These are phyloP conservation scores for Erpobdella octoculata DNA, from an alignment of 2,888 invertebrate species.

Conservation along the genomic window DNA sequence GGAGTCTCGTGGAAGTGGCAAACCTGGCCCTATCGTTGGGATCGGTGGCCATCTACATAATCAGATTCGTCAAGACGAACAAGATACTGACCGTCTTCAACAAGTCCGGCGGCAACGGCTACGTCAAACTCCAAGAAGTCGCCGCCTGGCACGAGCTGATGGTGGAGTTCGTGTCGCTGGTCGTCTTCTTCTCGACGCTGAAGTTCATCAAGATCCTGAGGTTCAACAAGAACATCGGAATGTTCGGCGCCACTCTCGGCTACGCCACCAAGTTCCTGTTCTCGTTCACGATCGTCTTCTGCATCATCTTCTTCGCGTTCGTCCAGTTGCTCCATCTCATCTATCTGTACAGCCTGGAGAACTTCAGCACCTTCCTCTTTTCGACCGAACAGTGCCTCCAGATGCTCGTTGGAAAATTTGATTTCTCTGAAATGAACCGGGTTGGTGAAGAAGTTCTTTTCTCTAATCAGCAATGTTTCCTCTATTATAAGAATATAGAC, in stretches of 20 bases:
- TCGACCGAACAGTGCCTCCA: conserved; percentile 46
- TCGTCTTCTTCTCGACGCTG: conserved; percentile 54
- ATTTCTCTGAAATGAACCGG: conserved; percentile 49
- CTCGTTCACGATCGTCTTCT: conserved; percentile 49
- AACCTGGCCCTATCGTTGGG: conserved; percentile 47
- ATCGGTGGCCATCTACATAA: conserved; percentile 48
- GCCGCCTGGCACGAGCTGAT: conserved; percentile 54
- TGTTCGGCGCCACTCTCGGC: conserved; percentile 45
- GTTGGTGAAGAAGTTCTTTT: no score
- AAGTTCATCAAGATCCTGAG: conserved; percentile 54
- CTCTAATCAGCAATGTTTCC: no score
- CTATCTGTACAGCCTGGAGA: conserved; percentile 41
- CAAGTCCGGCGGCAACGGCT: conserved; percentile 48
- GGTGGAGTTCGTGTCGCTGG: conserved; percentile 46
- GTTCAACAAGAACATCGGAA: conserved; percentile 25
- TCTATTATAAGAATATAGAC: no score
- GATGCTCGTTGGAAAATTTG: conserved; percentile 51
- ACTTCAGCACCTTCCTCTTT: conserved; percentile 40
- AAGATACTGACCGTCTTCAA: conserved; percentile 47
- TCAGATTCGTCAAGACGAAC: conserved; percentile 44
- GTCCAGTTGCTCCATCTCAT: conserved; percentile 50
- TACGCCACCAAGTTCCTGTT: conserved; percentile 44
- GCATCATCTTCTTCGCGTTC: conserved; percentile 50
- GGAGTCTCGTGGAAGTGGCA: conserved; percentile 43
- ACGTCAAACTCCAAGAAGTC: conserved; percentile 49